Evolutionary conservation across 1,140 invertebrate species (phyloP), one percentile per base, ranked within the genome.

Genomic region (Chelonus insularis): DNA sequence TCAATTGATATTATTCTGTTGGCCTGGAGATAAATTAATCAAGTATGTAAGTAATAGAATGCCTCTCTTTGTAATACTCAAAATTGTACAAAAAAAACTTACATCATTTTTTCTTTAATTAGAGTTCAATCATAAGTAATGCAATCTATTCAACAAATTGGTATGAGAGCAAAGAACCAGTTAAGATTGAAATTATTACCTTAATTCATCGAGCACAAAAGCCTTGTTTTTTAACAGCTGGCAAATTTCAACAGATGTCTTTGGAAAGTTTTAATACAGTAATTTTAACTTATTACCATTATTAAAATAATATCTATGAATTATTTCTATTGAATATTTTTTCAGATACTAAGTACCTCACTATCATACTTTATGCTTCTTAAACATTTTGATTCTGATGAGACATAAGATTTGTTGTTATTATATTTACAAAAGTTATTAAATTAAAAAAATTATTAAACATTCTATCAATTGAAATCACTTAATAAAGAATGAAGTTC

Each of bases 1-100:
- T 61, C 72, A 74, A 66, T 52, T 74, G 6, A 37, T 73, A 16
- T 61, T 74, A 4, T 74, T 73, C 34, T 74, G 71, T 51, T 72
- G 71, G 52, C 72, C 72, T 7, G 71, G 72, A 29, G 72, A 72
- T 45, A 45, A 64, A 34, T 25, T 74, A 21, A 71, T 73, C 11
- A 63, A 21, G 21, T 55, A 74, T 60, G 71, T 74, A 61, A 48
- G 43, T 25, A 50, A 41, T 12, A 34, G 36, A 18, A 20, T 57
- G n/a, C n/a, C n/a, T n/a, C n/a, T n/a, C n/a, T n/a, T n/a, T n/a
- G n/a, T n/a, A n/a, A n/a, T n/a, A n/a, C n/a, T n/a, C n/a, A n/a
- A n/a, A n/a, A 34, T 0, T 1, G 32, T 34, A 34, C 32, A 34
- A n/a, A n/a, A n/a, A n/a, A n/a, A n/a, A n/a, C n/a, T n/a, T n/a